Percentiles rank a stretch among this genome's conserved stretches.
Evolutionary conservation across 2,113 vertebrate species (phyloP).

Genomic region (Fulmarus glacialis): DNA sequence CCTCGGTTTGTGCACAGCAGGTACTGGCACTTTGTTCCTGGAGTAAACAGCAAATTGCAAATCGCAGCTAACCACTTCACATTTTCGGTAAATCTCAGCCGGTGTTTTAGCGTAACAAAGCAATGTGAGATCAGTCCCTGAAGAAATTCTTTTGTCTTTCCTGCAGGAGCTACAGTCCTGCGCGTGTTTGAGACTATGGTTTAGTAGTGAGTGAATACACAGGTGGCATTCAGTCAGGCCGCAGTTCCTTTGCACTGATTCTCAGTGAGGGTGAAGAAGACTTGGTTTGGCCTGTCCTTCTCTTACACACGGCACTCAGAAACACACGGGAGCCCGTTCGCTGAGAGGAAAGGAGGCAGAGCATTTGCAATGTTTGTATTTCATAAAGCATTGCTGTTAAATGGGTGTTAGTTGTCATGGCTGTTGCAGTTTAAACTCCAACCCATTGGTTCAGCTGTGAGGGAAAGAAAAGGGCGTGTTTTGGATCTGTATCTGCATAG

Average conservation of each 20-base stretch:
- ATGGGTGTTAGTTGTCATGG: neutral
- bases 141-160: neutral
- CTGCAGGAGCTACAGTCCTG: neutral
- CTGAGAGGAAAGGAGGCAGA: neutral
- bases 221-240: neutral
- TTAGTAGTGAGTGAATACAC: neutral
- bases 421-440: neutral
- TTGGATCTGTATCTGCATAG: neutral
- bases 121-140: neutral
- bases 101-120: neutral
- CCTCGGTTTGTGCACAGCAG: neutral
- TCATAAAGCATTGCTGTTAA: neutral
- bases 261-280: neutral
- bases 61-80: rapidly evolving
- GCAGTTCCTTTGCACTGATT: neutral
- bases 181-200: neutral
- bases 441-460: neutral
- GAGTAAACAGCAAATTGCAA: neutral
- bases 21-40: neutral
- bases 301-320: neutral
- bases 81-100: neutral
- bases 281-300: neutral
- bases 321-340: neutral
- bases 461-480: neutral
- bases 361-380: neutral